Base-by-base conservation (phyloP, 1,140 invertebrate genomes). In the Listronotus oregonensis region DNA sequence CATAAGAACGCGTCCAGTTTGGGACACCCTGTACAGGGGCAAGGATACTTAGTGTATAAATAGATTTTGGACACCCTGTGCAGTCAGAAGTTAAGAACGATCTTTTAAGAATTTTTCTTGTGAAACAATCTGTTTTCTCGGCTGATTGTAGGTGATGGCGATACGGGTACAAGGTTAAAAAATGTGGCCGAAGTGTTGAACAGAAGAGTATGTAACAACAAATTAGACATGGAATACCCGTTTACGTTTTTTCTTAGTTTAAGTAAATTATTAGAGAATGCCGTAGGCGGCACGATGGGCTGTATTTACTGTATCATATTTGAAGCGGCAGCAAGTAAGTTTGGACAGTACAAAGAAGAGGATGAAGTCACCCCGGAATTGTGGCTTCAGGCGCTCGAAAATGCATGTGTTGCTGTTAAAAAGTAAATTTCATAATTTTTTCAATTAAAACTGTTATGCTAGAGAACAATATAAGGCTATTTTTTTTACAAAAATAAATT, bases 151-250 rank as follows among this genome's bases (percentile, higher is more conserved):
- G 69, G 62, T 12, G 86, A 88, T 77, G 86, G 86, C 2, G 85
- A 90, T 74, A 87, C 85, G 76, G 89, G 90, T 6, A 84, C 81
- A 11, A 86, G 84, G 34, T 75, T 90, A 50, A 77, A 80, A 15
- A 71, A 72, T n/a, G 84, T 82, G 6, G 84, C 86, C n/a, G 74
- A 81, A 73, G 79, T 75, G 11, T 72, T 82, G 58, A 74, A 76
- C 8, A 67, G 66, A 39, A 66, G 69, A 18, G 27, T 75, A 10
- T 68, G 63, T 18, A 57, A 57, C 18, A 66, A 71, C 11, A 73
- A 70, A 57, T 44, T 77, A 9, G 68, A 68, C 11, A 63, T 68
- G 9, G 49, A 43, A 12, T 71, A 69, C 43, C 74, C 76, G 0
- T 75, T 72, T 47, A 70, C 68, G 9, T 72, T 76, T 42, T 73